Conservation (phyloP, 1,140 invertebrate genomes). For the Choristoneura fumiferana region DNA sequence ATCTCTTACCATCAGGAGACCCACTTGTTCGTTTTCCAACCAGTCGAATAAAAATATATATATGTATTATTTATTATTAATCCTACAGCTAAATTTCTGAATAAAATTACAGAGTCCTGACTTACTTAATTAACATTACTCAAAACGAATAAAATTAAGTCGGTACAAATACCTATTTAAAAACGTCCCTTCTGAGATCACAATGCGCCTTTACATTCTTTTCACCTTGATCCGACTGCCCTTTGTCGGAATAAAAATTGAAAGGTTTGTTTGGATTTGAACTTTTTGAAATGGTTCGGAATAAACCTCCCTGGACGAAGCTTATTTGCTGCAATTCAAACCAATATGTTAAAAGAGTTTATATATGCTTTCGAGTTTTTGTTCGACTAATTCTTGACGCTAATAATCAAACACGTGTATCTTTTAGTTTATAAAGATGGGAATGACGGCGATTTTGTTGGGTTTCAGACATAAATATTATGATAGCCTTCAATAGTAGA, state of each 20-base stretch:
- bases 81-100: too few relatives aligned
- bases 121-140: constrained; percentile 48
- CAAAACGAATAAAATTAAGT: constrained; percentile 38
- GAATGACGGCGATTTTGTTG: too few relatives aligned
- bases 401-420: too few relatives aligned
- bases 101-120: constrained; percentile 17
- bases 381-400: not conserved
- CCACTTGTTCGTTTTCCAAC: too few relatives aligned
- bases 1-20: too few relatives aligned
- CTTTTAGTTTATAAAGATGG: too few relatives aligned
- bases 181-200: constrained; percentile 35
- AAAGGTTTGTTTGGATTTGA: constrained; percentile 15
- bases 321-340: constrained; percentile 4
- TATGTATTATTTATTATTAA: too few relatives aligned
- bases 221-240: constrained; percentile 10
- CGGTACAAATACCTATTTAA: constrained; percentile 39
- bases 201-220: constrained; percentile 26
- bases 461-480: too few relatives aligned
- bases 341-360: too few relatives aligned
- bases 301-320: not conserved
- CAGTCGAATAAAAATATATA: too few relatives aligned
- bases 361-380: not conserved
- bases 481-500: too few relatives aligned
- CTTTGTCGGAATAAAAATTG: constrained; percentile 17
- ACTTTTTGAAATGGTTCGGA: constrained; percentile 17